Evolutionary conservation across 2,797 vertebrate species (phyloP), one percentile per base, ranked within the genome.

Genomic region (Enteromius unitaeniatus): DNA sequence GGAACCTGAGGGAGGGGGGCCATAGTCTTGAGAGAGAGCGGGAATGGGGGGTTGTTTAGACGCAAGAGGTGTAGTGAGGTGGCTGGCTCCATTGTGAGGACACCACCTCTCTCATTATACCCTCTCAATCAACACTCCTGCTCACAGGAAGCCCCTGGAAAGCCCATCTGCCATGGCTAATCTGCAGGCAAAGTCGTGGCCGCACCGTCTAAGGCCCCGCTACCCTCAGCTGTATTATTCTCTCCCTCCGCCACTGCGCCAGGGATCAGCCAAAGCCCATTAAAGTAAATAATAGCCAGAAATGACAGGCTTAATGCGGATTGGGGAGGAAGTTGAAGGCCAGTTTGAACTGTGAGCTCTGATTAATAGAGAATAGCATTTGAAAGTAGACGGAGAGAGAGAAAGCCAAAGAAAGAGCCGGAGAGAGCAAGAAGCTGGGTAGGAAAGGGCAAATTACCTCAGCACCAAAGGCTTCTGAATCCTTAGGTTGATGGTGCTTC

Each of bases 261-360:
- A 97, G 96, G 97, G 98, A 99, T 99, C 98, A 99, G 97, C 97
- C 97, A 99, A 99, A 99, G 97, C 97, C 97, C 97, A 99, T 99
- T 99, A 99, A 99, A 99, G 97, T 98, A 98, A 99, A 99, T 99
- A 99, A 99, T 98, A 98, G 98, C 95, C 96, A 98, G 97, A 99
- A 99, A 99, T 99, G 97, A 99, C 98, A 99, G 97, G 98, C 97
- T 99, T 99, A 99, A 96, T 93, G 92, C 93, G 96, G 97, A 99
- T 99, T 97, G 97, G 97, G 96, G 94, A 99, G 97, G 97, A 99
- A 99, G 98, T 97, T 98, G 97, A 98, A 98, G 97, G 97, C 97
- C 96, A 97, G 97, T 97, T 86, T 97, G 96, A 98, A 96, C 96
- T 93, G 96, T 94, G 96, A 97, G 97, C 96, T 97, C 97, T 98